These are phyloP conservation scores for Ischnus inquisitorius DNA, from an alignment of 2,888 invertebrate species.

Conservation along the genomic window DNA sequence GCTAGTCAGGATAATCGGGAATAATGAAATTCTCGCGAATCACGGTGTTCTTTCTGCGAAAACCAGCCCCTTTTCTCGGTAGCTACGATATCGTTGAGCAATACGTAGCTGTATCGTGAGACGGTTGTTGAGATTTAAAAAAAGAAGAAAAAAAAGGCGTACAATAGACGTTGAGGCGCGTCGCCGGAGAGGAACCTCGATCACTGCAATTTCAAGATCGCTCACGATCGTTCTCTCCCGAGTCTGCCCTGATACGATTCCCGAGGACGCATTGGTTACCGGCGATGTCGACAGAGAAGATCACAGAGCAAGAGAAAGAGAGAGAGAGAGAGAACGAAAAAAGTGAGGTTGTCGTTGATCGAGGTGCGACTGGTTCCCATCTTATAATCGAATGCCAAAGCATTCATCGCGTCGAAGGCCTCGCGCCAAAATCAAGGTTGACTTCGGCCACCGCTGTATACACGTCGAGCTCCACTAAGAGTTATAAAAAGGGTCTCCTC, in stretches of 20 bases:
- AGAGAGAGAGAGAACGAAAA: slow-evolving; percentile 26
- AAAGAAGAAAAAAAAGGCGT: slow-evolving; percentile 15
- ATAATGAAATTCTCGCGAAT: slow-evolving; percentile 8
- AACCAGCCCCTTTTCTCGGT: slow-evolving; percentile 42
- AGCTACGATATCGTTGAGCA: slow-evolving; percentile 28
- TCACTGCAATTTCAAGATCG: slow-evolving; percentile 50
- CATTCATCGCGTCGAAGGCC: slow-evolving; percentile 44
- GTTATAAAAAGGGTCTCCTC: not conserved
- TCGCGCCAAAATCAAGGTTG: slow-evolving; percentile 64
- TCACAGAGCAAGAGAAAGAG: not conserved
- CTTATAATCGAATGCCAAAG: slow-evolving; percentile 50
- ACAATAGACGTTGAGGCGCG: slow-evolving; percentile 10
- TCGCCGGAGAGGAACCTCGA: slow-evolving; percentile 16
- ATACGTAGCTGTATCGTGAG: slow-evolving; percentile 20
- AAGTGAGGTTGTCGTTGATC: not conserved
- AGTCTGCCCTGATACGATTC: slow-evolving; percentile 14
- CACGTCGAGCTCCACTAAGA: slow-evolving; percentile 14
- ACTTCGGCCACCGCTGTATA: slow-evolving; percentile 23
- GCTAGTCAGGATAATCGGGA: not conserved
- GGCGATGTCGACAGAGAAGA: slow-evolving; percentile 10
- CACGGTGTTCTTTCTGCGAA: slow-evolving; percentile 13
- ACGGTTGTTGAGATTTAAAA: too few species aligned
- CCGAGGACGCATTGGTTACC: slow-evolving; percentile 28
- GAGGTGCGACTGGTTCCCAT: slow-evolving; percentile 32
- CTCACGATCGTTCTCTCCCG: slow-evolving; percentile 28